Evolutionary conservation across 1,140 invertebrate species (phyloP).

Genomic region (Stegodyphus dumicola): DNA sequence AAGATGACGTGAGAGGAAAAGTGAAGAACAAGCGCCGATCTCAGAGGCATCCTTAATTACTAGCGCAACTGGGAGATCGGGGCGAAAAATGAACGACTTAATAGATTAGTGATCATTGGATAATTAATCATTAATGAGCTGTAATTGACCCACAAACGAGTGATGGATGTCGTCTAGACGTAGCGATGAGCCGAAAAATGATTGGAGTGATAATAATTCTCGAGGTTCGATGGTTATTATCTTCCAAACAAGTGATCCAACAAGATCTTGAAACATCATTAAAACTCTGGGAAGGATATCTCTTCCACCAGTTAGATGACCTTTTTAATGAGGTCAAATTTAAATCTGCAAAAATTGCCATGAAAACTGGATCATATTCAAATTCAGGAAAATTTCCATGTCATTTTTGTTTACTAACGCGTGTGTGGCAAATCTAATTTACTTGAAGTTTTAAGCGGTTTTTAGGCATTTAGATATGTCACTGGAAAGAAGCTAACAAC

Average conservation of each 20-base stretch:
- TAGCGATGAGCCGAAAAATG: neutral
- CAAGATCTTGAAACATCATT: neutral
- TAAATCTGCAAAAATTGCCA: too few relatives aligned
- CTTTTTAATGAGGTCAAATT: neutral
- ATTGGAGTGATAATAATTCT: constrained; percentile 1
- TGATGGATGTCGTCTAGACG: constrained; percentile 12
- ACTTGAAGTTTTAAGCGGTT: too few relatives aligned
- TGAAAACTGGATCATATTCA: too few relatives aligned
- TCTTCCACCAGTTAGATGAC: neutral
- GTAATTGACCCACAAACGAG: constrained; percentile 15
- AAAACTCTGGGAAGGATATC: neutral
- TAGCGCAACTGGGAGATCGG: neutral
- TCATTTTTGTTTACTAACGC: too few relatives aligned
- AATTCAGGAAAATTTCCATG: too few relatives aligned
- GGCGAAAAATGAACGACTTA: neutral
- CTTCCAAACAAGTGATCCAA: neutral
- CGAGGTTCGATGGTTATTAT: neutral
- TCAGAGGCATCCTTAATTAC: neutral
- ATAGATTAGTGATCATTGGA: constrained; percentile 2
- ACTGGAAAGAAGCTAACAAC: too few relatives aligned
- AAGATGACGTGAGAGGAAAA: too few relatives aligned
- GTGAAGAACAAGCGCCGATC: neutral
- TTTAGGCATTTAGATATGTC: too few relatives aligned
- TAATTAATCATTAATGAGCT: constrained; percentile 17
- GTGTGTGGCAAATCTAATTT: too few relatives aligned